A percentile compares a stretch with the other conserved stretches of the same genome.
Evolutionary conservation across 2,888 invertebrate genomes (phyloP).

Genomic region (Cepaea hortensis): DNA sequence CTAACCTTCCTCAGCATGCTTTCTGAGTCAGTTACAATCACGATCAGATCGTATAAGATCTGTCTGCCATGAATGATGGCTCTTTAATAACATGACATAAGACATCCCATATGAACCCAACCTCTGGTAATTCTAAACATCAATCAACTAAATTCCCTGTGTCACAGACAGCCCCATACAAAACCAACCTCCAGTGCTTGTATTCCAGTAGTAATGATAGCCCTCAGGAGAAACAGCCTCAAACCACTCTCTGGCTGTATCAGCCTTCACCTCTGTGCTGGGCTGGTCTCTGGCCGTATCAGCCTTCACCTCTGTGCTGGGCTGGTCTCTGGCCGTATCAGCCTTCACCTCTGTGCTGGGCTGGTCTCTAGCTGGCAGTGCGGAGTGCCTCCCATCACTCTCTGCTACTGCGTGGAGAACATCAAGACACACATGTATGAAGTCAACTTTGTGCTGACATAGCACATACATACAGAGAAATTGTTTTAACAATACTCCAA

Average conservation of each 20-base stretch:
- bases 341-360: background rate
- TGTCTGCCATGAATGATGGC: no score
- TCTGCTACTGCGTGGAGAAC: background rate
- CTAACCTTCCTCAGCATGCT: no score
- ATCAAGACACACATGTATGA: no score
- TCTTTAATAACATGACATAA: no score
- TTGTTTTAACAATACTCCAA: no score
- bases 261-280: background rate
- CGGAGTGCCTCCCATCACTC: background rate
- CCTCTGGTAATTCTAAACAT: no score
- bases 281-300: conserved; percentile 10
- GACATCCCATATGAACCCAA: no score
- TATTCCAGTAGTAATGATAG: conserved; percentile 90
- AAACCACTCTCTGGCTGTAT: conserved; percentile 81
- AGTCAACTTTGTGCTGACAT: no score
- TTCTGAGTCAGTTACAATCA: no score
- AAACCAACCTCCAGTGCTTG: conserved; percentile 83
- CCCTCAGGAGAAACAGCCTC: conserved; percentile 87
- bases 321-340: conserved; percentile 63
- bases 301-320: background rate
- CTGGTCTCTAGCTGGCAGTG: background rate
- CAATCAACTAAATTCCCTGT: no score
- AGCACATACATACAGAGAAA: no score
- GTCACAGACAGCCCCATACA: background rate
- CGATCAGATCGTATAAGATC: no score